Evolutionary conservation across 2,113 vertebrate genomes (phyloP), one percentile per base, ranked within the genome.

Genomic region (Callaeas wilsoni): DNA sequence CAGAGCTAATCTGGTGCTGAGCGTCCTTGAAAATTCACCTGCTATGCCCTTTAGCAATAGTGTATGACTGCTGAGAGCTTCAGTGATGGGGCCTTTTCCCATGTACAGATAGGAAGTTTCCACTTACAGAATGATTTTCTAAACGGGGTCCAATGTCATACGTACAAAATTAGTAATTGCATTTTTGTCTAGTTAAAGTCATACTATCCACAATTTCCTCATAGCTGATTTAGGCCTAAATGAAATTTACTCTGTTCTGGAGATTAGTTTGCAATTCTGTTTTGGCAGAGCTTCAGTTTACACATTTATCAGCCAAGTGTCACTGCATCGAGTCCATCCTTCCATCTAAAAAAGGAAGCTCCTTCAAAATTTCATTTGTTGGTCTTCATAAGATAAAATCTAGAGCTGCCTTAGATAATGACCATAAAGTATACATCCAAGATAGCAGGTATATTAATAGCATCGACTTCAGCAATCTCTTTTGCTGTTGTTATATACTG

Each of bases 211-310:
- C 32, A 74, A 57, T 85, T 80, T 80, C 13, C 39, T 77, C 59
- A 63, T 83, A 37, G 15, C 11, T 46, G 25, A 12, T 83, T 83
- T 63, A 91, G 78, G 32, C 12, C 39, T 89, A 65, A 79, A 73
- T 73, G 13, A 94, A 85, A 53, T 91, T 65, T 83, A 6, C 3
- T 90, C 50, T 83, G 19, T 86, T 91, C 60, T 93, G 60, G 60
- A 93, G 68, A 77, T 93, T 50, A 88, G 33, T 88, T 93, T 96
- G 84, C 52, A 84, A 27, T 53, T 88, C 47, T 78, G 29, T 63
- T 92, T 70, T 42, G 52, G 22, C 39, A 92, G 68, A 86, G 41
- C 67, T 94, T 94, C 10, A 1, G 33, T 20, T 90, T 90, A 46
- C 68, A n/a, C 26, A 47, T 78, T 88, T 74, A 47, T 90, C 84